Evolutionary conservation across 2,113 vertebrate species (phyloP).

Genomic region (Neopipo cinnamomea): DNA sequence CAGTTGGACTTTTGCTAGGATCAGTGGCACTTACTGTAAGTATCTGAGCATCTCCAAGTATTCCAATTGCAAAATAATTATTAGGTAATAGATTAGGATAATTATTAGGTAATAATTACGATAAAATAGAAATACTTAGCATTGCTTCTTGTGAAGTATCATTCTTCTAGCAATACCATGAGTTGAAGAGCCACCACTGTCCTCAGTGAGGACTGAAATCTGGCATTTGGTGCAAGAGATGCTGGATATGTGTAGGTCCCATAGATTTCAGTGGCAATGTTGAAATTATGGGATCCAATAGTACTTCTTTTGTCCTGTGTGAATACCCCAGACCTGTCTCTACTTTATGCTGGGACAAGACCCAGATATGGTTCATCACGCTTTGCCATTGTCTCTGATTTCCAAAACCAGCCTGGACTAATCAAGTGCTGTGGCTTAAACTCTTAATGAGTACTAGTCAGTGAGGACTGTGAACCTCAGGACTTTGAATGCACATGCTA

Average conservation of each 20-base stretch:
- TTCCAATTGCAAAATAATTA: neutral
- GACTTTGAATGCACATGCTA: neutral
- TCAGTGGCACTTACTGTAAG: constrained; percentile 95
- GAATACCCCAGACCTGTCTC: neutral
- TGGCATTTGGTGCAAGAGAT: neutral
- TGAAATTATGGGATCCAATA: neutral
- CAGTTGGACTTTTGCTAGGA: constrained; percentile 90
- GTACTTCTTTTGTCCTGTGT: neutral
- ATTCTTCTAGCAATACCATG: neutral
- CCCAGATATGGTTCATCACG: neutral
- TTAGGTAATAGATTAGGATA: neutral
- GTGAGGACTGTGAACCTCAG: neutral
- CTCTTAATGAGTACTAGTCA: neutral
- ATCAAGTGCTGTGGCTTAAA: neutral
- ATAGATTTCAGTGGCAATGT: neutral
- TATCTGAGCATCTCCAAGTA: neutral
- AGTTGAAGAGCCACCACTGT: neutral
- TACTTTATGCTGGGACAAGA: neutral
- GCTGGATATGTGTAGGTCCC: neutral
- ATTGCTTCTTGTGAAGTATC: neutral
- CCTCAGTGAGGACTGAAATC: neutral
- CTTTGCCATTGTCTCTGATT: neutral
- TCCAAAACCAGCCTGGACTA: neutral
- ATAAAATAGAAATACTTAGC: neutral
- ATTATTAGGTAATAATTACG: neutral